Conservation (phyloP, 92 coral and sea anemone genomes). For the Blastomussa wellsi region DNA sequence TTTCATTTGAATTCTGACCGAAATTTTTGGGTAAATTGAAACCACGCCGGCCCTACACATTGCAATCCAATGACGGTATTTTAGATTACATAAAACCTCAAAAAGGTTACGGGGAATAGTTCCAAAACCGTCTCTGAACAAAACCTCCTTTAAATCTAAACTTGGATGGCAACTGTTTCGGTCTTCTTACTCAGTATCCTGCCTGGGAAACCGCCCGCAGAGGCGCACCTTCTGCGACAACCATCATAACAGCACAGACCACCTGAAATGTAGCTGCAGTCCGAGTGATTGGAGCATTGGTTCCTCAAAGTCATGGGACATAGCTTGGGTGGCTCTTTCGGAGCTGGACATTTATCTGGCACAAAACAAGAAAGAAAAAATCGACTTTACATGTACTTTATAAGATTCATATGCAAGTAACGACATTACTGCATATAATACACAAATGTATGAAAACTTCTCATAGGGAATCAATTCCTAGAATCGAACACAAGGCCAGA, state of each 20-base stretch:
- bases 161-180: neutral
- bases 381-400: too few species aligned
- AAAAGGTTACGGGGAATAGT: neutral
- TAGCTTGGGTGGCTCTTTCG: neutral
- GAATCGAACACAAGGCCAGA: neutral
- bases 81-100: too few species aligned
- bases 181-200: conserved; percentile 1
- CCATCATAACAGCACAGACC: conserved; percentile 68
- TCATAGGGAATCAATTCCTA: too few species aligned
- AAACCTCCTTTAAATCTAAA: neutral
- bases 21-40: too few species aligned
- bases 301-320: conserved; percentile 27
- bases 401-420: neutral
- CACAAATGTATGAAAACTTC: neutral
- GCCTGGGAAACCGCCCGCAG: neutral
- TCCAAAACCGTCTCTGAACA: neutral
- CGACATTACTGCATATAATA: neutral
- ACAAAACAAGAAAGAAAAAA: neutral
- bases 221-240: conserved; percentile 56
- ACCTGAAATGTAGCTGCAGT: conserved; percentile 39
- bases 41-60: too few species aligned
- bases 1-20: too few species aligned
- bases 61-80: too few species aligned
- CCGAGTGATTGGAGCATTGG: conserved; percentile 50
- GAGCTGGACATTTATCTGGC: conserved; percentile 41